Evolutionary conservation across 1,140 invertebrate species (phyloP).

Genomic region (Drosophila melanica): DNA sequence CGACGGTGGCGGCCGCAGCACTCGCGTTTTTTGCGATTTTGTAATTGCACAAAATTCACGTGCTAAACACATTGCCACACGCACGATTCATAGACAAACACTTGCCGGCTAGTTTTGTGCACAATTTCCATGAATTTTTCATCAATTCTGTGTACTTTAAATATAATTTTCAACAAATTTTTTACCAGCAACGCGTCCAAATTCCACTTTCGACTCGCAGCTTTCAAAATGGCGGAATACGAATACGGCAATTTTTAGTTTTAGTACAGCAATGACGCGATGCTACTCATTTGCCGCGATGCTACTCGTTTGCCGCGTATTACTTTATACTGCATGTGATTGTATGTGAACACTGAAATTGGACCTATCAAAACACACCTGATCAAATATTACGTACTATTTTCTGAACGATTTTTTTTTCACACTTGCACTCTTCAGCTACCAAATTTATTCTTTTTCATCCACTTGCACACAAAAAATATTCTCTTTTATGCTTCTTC

Average conservation of each 20-base stretch:
- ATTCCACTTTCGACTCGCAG: conserved; percentile 80
- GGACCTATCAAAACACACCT: conserved; percentile 53
- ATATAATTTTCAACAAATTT: conserved; percentile 67
- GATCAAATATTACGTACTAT: conserved; percentile 34
- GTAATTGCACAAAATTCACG: conserved; percentile 70
- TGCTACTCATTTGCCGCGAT: conserved; percentile 65
- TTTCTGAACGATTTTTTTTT: conserved; percentile 48
- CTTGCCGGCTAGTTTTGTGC: conserved; percentile 27
- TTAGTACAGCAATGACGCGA: conserved; percentile 84
- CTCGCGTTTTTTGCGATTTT: conserved; percentile 69
- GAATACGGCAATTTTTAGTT: conserved; percentile 82
- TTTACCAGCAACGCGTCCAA: conserved; percentile 83
- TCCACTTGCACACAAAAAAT: conserved; percentile 63
- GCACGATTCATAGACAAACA: conserved; percentile 58
- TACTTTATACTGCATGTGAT: conserved; percentile 24
- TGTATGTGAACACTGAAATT: conserved; percentile 23
- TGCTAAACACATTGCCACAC: conserved; percentile 64
- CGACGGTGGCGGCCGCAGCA: conserved; percentile 58
- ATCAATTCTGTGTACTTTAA: conserved; percentile 65
- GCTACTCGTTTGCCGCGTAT: conserved; percentile 63
- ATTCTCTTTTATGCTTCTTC: conserved; percentile 55
- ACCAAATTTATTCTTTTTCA: conserved; percentile 44
- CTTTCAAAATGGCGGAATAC: conserved; percentile 84
- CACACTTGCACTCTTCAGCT: conserved; percentile 50
- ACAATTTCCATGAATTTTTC: conserved; percentile 56